Evolutionary conservation across 2,113 vertebrate genomes (phyloP), one percentile per base, ranked within the genome.

Genomic region (Loxodonta africana): DNA sequence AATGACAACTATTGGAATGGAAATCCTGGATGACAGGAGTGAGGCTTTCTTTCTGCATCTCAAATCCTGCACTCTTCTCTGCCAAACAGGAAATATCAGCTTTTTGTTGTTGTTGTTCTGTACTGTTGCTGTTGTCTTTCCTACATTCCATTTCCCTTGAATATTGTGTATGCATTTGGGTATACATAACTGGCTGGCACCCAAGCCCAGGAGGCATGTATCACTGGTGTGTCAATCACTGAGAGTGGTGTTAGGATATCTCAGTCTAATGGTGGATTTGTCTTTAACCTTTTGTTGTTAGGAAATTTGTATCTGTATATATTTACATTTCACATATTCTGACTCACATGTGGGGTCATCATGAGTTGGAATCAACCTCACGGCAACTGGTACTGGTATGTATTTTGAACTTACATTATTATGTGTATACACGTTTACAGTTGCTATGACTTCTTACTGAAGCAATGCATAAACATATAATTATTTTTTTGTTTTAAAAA

Each of bases 161-260:
- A 14, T 60, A 71, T 10, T 12, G 12, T 17, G 6, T 5, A 4
- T 20, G 30, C 25, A 9, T 60, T 74, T 10, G 57, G 53, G 62
- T 18, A 1, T 0, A 4, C 0, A 0, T 4, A 1, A 8, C 0
- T 0, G 5, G 30, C 20, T 76, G 80, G 26, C 7, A 1, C 0
- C 6, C 15, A 5, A 7, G 28, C 33, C 23, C 2, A 0, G 0
- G 11, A 2, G 1, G 48, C 15, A 9, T 20, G 6, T 6, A 6
- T 1, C 28, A 26, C 33, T 7, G 8, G 5, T 53, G 20, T 3
- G 8, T 41, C 30, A 76, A 46, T 48, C 1, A 15, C 20, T 9
- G 41, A 28, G 26, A 2, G 21, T 9, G 8, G 23, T 28, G 26
- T 23, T 51, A 28, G 28, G 11, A 0, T 11, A 41, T 12, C 41